Evolutionary conservation across 2,797 vertebrate species (phyloP).

Genomic region (Chaetophractus vellerosus): DNA sequence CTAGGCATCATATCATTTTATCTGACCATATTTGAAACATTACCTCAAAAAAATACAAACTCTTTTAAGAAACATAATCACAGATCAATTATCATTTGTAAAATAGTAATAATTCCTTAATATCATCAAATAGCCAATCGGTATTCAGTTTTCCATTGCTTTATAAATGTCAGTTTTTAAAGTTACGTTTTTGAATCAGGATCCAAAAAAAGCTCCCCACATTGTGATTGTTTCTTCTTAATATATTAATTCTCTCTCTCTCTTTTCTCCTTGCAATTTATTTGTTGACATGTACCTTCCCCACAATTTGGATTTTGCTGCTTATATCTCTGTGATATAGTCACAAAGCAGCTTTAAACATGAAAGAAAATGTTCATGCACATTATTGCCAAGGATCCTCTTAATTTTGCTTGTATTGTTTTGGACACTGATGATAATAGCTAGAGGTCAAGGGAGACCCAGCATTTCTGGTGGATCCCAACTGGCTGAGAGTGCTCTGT

Average conservation of each 20-base stretch:
- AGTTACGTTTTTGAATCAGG: background rate
- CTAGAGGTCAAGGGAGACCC: background rate
- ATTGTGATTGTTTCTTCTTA: constrained; percentile 11
- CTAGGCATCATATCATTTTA: background rate
- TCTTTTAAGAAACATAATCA: background rate
- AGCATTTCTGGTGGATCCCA: background rate
- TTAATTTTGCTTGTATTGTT: background rate
- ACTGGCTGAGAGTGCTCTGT: background rate
- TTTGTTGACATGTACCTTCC: background rate
- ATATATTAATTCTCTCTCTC: background rate
- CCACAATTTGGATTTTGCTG: background rate
- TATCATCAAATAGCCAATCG: background rate
- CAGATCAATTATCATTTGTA: background rate
- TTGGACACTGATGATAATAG: no score
- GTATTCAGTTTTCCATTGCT: constrained; percentile 26
- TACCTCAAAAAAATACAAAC: constrained; percentile 29
- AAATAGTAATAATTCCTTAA: constrained; percentile 2
- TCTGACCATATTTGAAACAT: constrained; percentile 17
- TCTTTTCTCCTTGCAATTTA: constrained; percentile 23
- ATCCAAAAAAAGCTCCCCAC: background rate
- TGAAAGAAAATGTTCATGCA: background rate
- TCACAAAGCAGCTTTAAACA: background rate
- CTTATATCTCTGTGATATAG: background rate
- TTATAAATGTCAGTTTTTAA: constrained; percentile 18
- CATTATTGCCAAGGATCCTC: background rate